These are phyloP conservation scores for Dendrolimus kikuchii DNA, from an alignment of 1,140 invertebrate species.

Conservation along the genomic window DNA sequence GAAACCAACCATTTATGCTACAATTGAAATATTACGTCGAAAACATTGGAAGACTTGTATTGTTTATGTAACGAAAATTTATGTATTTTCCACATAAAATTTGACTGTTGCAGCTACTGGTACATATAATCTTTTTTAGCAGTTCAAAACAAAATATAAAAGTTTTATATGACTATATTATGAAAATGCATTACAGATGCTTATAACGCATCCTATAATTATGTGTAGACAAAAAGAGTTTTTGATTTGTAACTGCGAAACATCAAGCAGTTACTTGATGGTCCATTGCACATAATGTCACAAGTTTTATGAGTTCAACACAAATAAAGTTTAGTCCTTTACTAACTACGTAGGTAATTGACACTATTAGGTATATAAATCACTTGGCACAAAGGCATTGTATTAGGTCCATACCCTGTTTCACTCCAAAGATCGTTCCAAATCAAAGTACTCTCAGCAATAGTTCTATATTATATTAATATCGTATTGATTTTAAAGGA, in stretches of 20 bases:
- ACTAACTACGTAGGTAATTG: slow-evolving; percentile 65
- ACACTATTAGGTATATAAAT: slow-evolving; percentile 65
- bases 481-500: slow-evolving; percentile 27
- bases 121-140: slow-evolving; percentile 35
- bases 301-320: slow-evolving; percentile 58
- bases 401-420: slow-evolving; percentile 68
- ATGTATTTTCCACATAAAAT: slow-evolving; percentile 10
- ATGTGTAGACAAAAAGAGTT: slow-evolving; percentile 47
- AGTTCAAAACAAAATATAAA: slow-evolving; percentile 38
- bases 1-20: slow-evolving; percentile 36
- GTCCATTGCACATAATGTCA: slow-evolving; percentile 65
- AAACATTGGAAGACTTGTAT: slow-evolving; percentile 61
- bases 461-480: slow-evolving; percentile 19
- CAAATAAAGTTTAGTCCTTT: slow-evolving; percentile 63
- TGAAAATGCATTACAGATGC: slow-evolving; percentile 58
- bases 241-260: slow-evolving; percentile 23
- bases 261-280: slow-evolving; percentile 33
- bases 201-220: slow-evolving; percentile 24
- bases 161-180: slow-evolving; percentile 57
- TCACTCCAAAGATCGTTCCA: slow-evolving; percentile 42
- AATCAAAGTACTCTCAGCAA: slow-evolving; percentile 61
- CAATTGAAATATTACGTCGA: slow-evolving; percentile 59
- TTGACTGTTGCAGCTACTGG: slow-evolving; percentile 17
- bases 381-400: slow-evolving; percentile 70
- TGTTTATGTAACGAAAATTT: slow-evolving; percentile 19